Conservation (phyloP, 2,888 invertebrate species). For the Siphonodentalium dalli region DNA sequence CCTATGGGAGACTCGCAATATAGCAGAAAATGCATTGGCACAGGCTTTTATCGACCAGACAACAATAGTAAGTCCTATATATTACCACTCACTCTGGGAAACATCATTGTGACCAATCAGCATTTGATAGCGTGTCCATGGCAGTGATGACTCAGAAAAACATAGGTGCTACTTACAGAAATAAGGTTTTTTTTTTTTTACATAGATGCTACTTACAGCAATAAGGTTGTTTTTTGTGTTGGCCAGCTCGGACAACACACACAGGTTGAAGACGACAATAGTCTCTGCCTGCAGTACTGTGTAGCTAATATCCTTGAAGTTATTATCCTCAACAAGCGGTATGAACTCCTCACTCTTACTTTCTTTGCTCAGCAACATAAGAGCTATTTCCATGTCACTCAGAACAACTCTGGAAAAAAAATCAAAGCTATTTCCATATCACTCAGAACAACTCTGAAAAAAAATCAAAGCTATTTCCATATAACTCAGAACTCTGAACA, state of each 20-base stretch:
- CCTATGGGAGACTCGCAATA: too few species aligned
- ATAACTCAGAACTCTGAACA: constrained; percentile 81
- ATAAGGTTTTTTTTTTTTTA: too few species aligned
- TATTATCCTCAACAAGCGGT: constrained; percentile 43
- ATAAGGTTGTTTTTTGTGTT: constrained; percentile 92
- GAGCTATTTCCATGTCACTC: constrained; percentile 79
- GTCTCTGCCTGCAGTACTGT: constrained; percentile 73
- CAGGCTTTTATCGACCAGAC: too few species aligned
- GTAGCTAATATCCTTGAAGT: constrained; percentile 41
- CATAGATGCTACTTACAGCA: constrained; percentile 67
- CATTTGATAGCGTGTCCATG: too few species aligned
- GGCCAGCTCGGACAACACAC: constrained; percentile 81
- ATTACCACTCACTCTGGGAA: too few species aligned
- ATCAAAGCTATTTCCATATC: constrained; percentile 74
- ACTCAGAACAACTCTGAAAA: constrained; percentile 75
- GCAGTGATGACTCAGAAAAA: too few species aligned
- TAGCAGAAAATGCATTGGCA: too few species aligned
- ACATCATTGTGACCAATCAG: too few species aligned
- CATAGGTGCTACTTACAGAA: too few species aligned
- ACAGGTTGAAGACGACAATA: constrained; percentile 79
- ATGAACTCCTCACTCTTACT: constrained; percentile 31
- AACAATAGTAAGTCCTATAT: too few species aligned
- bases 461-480: constrained; percentile 70
- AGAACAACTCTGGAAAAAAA: constrained; percentile 73
- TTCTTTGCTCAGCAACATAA: constrained; percentile 64